Base-by-base conservation (phyloP, 2,888 invertebrate genomes). In the Smittia aterrima region DNA sequence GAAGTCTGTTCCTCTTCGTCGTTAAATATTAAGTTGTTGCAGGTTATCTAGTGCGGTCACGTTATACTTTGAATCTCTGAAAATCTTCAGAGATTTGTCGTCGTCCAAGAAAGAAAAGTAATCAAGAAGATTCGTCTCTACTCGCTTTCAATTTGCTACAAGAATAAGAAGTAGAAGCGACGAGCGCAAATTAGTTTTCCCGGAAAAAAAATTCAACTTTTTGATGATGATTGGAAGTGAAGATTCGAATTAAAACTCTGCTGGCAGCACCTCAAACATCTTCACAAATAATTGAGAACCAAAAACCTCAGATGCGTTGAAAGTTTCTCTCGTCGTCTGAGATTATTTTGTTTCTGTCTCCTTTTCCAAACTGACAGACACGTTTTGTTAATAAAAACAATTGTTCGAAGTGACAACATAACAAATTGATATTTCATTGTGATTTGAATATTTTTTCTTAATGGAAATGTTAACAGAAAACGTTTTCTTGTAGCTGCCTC, bases 381-480 rank as follows among this genome's bases (percentile, higher is more conserved):
- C 47, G 47, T 47, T 47, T 47, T 47, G 11, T 47, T 47, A 47
- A 47, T 47, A 47, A 47, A 47, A 11, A 47, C 16, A 47, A 47
- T 47, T 47, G 11, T 47, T 47, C 47, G 16, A 47, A 47, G 47
- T 47, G 47, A 47, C 47, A 47, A n/a, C 47, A n/a, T 47, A n/a
- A 47, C 47, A 47, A 47, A 47, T 47, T 47, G 47, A n/a, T 38
- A 38, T 38, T 47, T 47, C 16, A 47, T 47, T 47, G 47, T 47
- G 47, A 47, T 47, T 47, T 47, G 11, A 47, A 11, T 47, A 16
- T 47, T 47, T 11, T 9, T 32, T 32, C 9, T 16, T n/a, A 47
- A 47, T 47, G 47, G 16, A 47, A 47, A 47, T 47, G 47, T 47
- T 47, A 47, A 47, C 47, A 47, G 47, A 16, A 47, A 47, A 47